A percentile compares a stretch with the other conserved stretches of the same genome.
Conservation (phyloP, 1,140 invertebrate species). For the Drosophila navojoa region DNA sequence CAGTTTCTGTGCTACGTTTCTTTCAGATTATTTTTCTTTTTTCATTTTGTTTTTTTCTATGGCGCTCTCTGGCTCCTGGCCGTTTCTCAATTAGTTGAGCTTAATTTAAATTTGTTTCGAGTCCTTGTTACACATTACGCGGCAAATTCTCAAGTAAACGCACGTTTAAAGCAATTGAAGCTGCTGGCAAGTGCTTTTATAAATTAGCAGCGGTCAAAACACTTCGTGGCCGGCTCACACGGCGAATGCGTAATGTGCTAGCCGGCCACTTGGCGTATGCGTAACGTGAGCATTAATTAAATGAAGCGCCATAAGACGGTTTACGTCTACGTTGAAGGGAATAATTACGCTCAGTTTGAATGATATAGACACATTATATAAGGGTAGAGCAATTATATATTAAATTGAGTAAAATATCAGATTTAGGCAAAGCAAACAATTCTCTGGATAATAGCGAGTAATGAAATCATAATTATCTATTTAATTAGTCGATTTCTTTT, state of each 20-base stretch:
- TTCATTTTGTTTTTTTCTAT: not conserved
- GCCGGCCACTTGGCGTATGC: not conserved
- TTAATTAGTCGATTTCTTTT: too few relatives aligned
- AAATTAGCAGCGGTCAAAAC: slow-evolving; percentile 46
- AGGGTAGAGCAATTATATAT: too few relatives aligned
- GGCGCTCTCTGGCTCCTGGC: slow-evolving; percentile 5
- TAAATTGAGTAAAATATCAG: too few relatives aligned
- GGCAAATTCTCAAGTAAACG: slow-evolving; percentile 56
- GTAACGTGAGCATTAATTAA: not conserved
- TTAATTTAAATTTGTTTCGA: slow-evolving; percentile 78
- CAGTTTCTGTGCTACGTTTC: slow-evolving; percentile 3
- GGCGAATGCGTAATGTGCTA: slow-evolving; percentile 23
- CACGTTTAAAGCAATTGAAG: slow-evolving; percentile 46
- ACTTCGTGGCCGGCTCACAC: not conserved
- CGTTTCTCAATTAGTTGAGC: slow-evolving; percentile 68
- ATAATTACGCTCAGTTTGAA: not conserved
- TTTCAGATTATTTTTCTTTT: not conserved
- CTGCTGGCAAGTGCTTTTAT: slow-evolving; percentile 36
- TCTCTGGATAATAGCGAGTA: too few relatives aligned
- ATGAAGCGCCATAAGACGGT: not conserved
- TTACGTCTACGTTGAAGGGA: not conserved
- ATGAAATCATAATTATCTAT: too few relatives aligned
- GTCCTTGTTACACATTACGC: slow-evolving; percentile 69
- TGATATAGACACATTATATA: too few relatives aligned
- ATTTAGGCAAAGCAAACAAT: too few relatives aligned